Evolutionary conservation across 2,797 vertebrate species (phyloP), one percentile per base, ranked within the genome.

Genomic region (Coluber constrictor): DNA sequence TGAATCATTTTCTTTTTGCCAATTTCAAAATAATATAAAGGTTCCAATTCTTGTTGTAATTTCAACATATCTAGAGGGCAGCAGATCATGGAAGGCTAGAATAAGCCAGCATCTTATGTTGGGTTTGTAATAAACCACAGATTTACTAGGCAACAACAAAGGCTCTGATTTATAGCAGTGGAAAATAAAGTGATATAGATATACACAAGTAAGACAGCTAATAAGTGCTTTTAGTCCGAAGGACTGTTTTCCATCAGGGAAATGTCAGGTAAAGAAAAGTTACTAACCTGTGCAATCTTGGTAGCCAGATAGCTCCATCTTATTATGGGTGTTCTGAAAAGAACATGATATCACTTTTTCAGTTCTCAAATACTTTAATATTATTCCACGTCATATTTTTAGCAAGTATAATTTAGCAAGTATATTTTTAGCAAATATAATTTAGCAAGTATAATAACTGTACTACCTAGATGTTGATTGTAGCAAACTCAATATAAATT

Each of bases 301-400:
- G 98, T 98, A 94, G 98, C 98, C 91, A 99, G 99, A 37, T 99
- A 99, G 93, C 98, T 94, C 99, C 99, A 99, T 95, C 99, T 98
- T 97, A 99, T 98, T 1, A 94, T 96, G 10, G 98, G 98, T 95
- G 98, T 99, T 96, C 99, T 99, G 96, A 43, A 86, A 96, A 93
- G 61, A 96, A 29, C 94, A 95, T 2, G 13, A 94, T 8, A 83
- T 43, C 37, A 79, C 20, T 43, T 79, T 79, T 43, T 43, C 20
- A 79, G 20, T 43, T 79, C 74, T 79, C 74, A 79, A 79, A 79
- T 43, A 37, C 37, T 83, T 83, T 79, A 37, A 37, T 43, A 37
- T 79, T 37, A 79, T 43, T 83, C 37, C 20, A 83, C 4, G 2
- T 23, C 37, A 47, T 47, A 11, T 47, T 79, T 83, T 47, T 83